phyloP scores from a whole-genome alignment of 2,797 vertebrate species.

The Enteromius paludinosus region DNA sequence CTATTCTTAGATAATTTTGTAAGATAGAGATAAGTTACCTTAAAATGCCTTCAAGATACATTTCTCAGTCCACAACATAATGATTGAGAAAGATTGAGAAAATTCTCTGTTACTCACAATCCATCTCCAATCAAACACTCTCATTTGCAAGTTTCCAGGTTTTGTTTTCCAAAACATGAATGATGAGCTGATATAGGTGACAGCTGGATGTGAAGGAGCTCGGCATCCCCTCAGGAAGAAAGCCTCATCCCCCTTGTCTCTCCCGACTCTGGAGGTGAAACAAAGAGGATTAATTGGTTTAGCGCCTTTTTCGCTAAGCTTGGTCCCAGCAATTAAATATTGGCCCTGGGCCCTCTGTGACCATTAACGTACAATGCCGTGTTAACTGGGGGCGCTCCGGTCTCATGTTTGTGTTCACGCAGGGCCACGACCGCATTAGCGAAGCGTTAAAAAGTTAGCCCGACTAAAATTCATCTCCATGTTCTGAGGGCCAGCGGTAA shows the following conservation, averaged over 20 bases:
- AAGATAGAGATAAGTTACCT: not conserved
- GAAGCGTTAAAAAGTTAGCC: constrained; percentile 3
- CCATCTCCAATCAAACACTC: constrained; percentile 16
- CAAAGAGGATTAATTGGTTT: constrained; percentile 77
- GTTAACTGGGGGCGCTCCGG: not conserved
- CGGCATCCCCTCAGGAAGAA: constrained; percentile 48
- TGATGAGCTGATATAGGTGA: constrained; percentile 33
- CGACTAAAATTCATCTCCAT: not conserved
- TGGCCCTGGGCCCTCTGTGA: constrained; percentile 72
- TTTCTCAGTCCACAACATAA: not conserved
- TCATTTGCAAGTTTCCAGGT: constrained; percentile 22
- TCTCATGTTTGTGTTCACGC: constrained; percentile 17
- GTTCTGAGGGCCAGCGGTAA: constrained; percentile 21
- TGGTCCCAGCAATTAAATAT: constrained; percentile 78
- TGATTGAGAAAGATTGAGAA: not conserved
- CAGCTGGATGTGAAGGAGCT: constrained; percentile 36
- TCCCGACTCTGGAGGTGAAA: constrained; percentile 53
- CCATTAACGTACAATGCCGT: constrained; percentile 69
- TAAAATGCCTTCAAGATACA: not conserved
- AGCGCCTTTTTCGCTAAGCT: constrained; percentile 72
- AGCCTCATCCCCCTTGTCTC: constrained; percentile 29
- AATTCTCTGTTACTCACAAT: constrained; percentile 2
- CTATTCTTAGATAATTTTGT: not conserved
- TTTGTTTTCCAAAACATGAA: constrained; percentile 40
- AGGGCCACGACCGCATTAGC: constrained; percentile 36